phyloP scores from a whole-genome alignment of 2,113 vertebrate species.

The Pseudorasbora parva region DNA sequence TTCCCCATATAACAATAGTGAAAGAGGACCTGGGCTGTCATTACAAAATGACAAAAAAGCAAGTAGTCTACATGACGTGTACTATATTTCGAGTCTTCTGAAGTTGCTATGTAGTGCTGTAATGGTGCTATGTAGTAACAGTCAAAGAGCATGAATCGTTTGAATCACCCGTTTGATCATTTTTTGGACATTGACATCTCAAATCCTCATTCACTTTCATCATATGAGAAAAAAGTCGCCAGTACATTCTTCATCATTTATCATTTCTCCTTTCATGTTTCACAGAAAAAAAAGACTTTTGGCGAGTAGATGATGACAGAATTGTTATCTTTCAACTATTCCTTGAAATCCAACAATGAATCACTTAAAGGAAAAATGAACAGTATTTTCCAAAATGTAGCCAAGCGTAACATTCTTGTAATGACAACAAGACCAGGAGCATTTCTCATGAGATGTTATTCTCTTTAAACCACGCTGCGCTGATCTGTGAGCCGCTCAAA shows the following conservation, averaged over 20 bases:
- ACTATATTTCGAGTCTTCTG: background rate
- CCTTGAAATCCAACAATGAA: slow-evolving; percentile 4
- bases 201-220: background rate
- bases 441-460: slow-evolving; percentile 13
- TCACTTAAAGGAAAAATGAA: slow-evolving; percentile 2
- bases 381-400: background rate
- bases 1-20: no score
- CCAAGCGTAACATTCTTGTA: background rate
- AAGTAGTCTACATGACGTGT: background rate
- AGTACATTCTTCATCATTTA: background rate
- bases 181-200: background rate
- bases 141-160: background rate
- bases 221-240: background rate
- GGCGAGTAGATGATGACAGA: background rate
- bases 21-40: no score
- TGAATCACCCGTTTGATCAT: background rate
- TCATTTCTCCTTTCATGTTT: background rate
- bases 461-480: background rate
- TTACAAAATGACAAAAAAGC: background rate
- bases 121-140: background rate
- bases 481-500: background rate
- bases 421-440: background rate
- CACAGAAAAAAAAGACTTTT: background rate
- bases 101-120: no score
- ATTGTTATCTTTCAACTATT: background rate